Base-by-base conservation (phyloP, 92 coral and sea anemone species). In the Zoanthus gigantus region DNA sequence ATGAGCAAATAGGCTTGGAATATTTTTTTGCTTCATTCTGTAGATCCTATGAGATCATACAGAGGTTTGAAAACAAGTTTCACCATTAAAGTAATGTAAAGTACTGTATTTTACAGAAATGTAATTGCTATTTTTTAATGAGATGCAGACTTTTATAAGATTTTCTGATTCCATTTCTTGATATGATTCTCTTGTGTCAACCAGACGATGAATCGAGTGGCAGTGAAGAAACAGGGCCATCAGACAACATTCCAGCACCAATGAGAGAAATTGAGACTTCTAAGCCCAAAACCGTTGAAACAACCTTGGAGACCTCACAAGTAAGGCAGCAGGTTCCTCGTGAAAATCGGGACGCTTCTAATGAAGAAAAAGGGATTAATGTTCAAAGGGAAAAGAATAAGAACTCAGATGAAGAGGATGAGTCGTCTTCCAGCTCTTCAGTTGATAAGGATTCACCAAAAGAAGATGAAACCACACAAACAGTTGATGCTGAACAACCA, bases 201-300 rank as follows among this genome's bases (percentile, higher is more conserved):
- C 56, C 8, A 44, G 84, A 79, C 42, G 60, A 73, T 44, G 84
- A 79, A 5, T 45, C 84, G 47, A 79, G 84, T 30, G 60, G 58
- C 57, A 79, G 74, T 79, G 57, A 66, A 5, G 84, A 63, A 7
- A 61, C 84, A 34, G 84, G 63, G 3, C 61, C 84, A 67, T 79
- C 84, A 4, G 73, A 79, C 7, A 66, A 79, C 56, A 18, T 14
- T n/a, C 63, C 30, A 14, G 65, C 46, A 29, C 74, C 74, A 7
- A 44, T 69, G 74, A 15, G 45, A 30, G 74, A 34, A 30, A 13
- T 69, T 69, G 46, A 47, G 47, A 3, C 45, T 12, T 12, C 23
- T 47, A 29, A 75, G 12, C 60, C 63, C 7, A 47, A 75, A 50
- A 10, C 7, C 7, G 37, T 52, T 69, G 46, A 69, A 0, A 30